Base-by-base conservation (phyloP, 2,888 invertebrate genomes). In the Sipha maydis region DNA sequence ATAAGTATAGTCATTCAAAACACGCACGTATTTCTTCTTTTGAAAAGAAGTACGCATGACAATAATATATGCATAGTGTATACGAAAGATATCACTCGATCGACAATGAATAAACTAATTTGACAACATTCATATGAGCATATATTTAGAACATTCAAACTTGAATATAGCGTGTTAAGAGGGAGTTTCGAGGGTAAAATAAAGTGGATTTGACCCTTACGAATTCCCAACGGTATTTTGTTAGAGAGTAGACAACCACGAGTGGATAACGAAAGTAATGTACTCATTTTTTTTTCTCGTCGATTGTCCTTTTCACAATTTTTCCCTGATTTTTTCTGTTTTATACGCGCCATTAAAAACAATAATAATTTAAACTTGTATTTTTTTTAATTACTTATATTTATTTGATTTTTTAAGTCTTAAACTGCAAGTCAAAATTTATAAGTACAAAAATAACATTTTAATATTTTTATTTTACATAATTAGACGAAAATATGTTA, bases 201-300 rank as follows among this genome's bases (percentile, higher is more conserved):
- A 79, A 79, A 79, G 61, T 61, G 61, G 79, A 79, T 38, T 79
- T 34, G 79, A 79, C 79, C 79, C 79, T 79, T 61, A 14, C 28
- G 61, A 61, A 61, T 79, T 79, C 79, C 79, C 79, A 31, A 61
- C 34, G 79, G 79, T 79, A 79, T 79, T 61, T 34, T 25, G 34
- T 34, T 14, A 11, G 78, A 61, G 21, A 79, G 56, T 34, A 19
- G 21, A 73, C 31, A 73, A 73, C 25, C 73, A 73, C 21, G 73
- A 73, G 73, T 73, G 73, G 34, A 73, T 73, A 73, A 73, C 34
- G 38, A 73, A 73, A 73, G 38, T 73, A 73, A 73, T 73, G 73
- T 73, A 4, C 73, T 34, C 21, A 19, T 73, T 34, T 73, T 73
- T 34, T 73, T 38, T 21, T 21, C 38, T 28, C 38, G 73, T 73